phyloP scores from a whole-genome alignment of 2,113 vertebrate species.

The Dasyurus viverrinus region DNA sequence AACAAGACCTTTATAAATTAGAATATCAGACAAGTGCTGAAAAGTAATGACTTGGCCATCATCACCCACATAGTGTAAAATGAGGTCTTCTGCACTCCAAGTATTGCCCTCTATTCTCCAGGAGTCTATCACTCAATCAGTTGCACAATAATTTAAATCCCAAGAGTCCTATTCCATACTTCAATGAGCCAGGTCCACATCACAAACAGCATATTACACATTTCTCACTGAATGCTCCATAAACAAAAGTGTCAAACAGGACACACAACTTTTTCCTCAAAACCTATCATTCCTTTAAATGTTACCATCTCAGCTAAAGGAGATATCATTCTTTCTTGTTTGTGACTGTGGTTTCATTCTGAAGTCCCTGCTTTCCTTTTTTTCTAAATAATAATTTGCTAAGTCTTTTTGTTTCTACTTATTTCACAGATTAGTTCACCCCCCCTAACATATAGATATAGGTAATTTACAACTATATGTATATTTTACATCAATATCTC shows the following conservation, averaged over 20 bases:
- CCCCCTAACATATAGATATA: no score
- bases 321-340: neutral
- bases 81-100: neutral
- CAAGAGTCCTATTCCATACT: neutral
- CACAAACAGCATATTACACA: neutral
- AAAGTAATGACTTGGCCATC: neutral
- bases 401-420: neutral
- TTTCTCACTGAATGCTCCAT: neutral
- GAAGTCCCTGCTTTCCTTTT: neutral
- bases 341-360: neutral
- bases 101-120: neutral
- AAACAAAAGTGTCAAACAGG: neutral
- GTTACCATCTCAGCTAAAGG: neutral
- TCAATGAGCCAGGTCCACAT: neutral
- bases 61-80: neutral
- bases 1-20: neutral
- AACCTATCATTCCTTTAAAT: neutral
- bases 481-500: neutral
- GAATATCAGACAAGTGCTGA: neutral
- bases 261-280: neutral
- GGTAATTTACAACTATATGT: neutral
- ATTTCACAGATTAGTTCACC: neutral
- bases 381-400: neutral
- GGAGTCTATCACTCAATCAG: neutral
- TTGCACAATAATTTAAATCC: neutral